These are phyloP conservation scores for Zaprionus ghesquierei DNA, from an alignment of 1,140 invertebrate genomes.

Conservation along the genomic window DNA sequence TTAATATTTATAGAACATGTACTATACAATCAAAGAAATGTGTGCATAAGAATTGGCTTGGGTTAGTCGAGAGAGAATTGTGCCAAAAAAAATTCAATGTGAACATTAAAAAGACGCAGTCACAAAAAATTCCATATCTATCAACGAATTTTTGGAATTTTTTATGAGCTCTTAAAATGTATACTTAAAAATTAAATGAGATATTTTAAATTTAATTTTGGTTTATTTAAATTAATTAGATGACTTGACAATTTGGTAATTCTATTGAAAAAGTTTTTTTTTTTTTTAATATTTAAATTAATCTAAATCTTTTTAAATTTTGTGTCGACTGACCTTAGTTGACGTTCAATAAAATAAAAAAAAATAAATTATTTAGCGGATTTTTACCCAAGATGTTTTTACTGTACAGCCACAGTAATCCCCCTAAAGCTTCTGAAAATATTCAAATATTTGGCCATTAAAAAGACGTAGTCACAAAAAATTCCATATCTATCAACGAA, in stretches of 20 bases:
- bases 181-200: background rate
- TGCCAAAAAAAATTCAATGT: background rate
- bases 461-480: background rate
- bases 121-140: background rate
- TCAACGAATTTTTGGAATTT: background rate
- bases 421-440: background rate
- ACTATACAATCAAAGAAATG: background rate
- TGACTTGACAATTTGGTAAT: background rate
- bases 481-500: background rate
- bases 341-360: too few species aligned
- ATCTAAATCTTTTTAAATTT: too few species aligned
- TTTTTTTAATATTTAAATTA: background rate
- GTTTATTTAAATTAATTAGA: background rate
- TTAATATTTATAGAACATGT: conserved; percentile 8
- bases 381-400: too few species aligned
- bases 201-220: background rate
- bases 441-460: background rate
- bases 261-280: background rate
- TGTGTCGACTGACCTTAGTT: too few species aligned
- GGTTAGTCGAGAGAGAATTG: background rate
- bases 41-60: background rate
- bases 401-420: background rate
- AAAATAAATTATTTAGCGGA: background rate
- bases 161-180: background rate
- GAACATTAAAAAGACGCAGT: background rate